phyloP scores from a whole-genome alignment of 2,113 vertebrate species.

The Saimiri boliviensis region DNA sequence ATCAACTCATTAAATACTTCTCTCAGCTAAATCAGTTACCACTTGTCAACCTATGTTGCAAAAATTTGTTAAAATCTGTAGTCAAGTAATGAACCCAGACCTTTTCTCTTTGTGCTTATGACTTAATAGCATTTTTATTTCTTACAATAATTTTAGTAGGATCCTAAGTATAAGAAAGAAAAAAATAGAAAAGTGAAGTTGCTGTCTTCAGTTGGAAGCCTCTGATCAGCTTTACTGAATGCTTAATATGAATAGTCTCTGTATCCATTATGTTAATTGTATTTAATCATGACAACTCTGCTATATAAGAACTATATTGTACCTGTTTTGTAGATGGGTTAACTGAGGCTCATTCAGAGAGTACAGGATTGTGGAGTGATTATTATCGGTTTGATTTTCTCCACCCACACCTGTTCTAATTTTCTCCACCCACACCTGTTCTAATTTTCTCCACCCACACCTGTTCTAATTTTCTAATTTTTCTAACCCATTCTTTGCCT shows the following conservation, averaged over 20 bases:
- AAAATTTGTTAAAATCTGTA: neutral
- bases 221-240: neutral
- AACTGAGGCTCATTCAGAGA: neutral
- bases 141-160: neutral
- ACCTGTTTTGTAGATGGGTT: neutral
- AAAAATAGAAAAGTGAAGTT: neutral
- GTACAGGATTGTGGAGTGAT: neutral
- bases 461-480: neutral
- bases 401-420: neutral
- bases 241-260: neutral
- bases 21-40: neutral
- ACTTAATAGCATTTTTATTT: neutral
- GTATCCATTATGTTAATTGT: neutral
- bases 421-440: neutral
- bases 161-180: neutral
- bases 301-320: neutral
- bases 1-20: neutral
- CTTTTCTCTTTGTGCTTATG: neutral
- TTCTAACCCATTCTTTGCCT: neutral
- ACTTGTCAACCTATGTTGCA: neutral
- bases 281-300: neutral
- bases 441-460: neutral
- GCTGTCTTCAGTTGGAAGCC: neutral
- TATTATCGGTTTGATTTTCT: neutral
- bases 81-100: neutral